Conservation (phyloP, 1,140 invertebrate species). For the Drosophila nigrodunni region DNA sequence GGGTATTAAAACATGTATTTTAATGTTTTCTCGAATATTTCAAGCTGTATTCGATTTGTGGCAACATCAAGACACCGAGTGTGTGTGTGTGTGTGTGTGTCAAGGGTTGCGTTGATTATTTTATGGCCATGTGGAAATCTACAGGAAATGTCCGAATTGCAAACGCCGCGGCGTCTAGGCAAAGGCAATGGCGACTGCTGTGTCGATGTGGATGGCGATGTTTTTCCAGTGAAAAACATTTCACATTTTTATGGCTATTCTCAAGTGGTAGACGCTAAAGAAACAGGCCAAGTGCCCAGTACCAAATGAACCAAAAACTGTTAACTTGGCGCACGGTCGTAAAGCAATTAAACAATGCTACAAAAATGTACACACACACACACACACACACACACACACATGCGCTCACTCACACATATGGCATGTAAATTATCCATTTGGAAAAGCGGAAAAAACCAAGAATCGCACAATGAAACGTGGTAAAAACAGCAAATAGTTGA, state of each 20-base stretch:
- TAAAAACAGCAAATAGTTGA: background rate
- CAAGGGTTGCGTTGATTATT: conserved; percentile 77
- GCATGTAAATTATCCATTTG: conserved; percentile 26
- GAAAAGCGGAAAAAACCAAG: conserved; percentile 15
- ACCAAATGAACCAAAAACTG: conserved; percentile 42
- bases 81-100: conserved; percentile 52
- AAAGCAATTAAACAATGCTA: conserved; percentile 62
- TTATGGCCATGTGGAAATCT: conserved; percentile 80
- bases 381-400: conserved; percentile 9
- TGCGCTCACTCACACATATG: background rate
- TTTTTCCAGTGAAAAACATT: conserved; percentile 57
- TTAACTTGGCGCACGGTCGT: conserved; percentile 77
- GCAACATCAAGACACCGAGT: conserved; percentile 24
- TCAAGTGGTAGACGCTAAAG: conserved; percentile 50
- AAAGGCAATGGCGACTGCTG: background rate
- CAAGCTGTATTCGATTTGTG: conserved; percentile 6
- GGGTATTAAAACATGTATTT: conserved; percentile 10
- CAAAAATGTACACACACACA: conserved; percentile 30
- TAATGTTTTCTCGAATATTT: conserved; percentile 11
- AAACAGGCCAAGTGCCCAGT: conserved; percentile 1
- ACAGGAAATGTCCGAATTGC: conserved; percentile 67
- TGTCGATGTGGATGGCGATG: conserved; percentile 8
- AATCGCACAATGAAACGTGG: conserved; percentile 4
- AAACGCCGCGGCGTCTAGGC: conserved; percentile 38
- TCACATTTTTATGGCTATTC: conserved; percentile 64